Conservation (phyloP, 2,113 vertebrate species). For the Tachysurus vachellii region DNA sequence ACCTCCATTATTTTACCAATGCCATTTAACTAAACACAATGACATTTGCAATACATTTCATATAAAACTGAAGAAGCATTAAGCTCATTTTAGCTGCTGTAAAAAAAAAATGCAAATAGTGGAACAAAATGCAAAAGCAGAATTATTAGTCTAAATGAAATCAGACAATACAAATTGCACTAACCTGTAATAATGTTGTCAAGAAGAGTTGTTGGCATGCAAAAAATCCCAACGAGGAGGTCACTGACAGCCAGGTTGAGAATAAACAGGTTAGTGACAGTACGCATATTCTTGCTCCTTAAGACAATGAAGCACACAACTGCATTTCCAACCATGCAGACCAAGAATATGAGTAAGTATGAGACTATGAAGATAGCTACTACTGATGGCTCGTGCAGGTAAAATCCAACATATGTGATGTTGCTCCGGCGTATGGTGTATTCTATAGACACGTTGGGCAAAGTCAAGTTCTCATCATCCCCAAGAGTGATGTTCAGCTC, state of each 20-base stretch:
- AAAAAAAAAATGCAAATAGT: not conserved
- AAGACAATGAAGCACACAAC: slow-evolving; percentile 86
- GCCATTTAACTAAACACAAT: not conserved
- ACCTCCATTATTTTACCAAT: not conserved
- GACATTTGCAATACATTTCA: not conserved
- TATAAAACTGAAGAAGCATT: not conserved
- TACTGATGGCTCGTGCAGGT: slow-evolving; percentile 82
- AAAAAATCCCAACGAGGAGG: slow-evolving; percentile 93
- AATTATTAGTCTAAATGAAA: not conserved
- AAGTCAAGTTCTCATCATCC: slow-evolving; percentile 65
- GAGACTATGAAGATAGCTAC: slow-evolving; percentile 86
- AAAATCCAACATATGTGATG: slow-evolving; percentile 86
- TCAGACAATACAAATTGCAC: slow-evolving; percentile 28
- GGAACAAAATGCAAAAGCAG: not conserved
- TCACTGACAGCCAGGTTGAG: slow-evolving; percentile 91
- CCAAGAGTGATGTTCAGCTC: slow-evolving; percentile 66
- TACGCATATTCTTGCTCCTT: slow-evolving; percentile 83
- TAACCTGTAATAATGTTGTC: slow-evolving; percentile 94
- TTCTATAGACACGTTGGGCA: slow-evolving; percentile 58
- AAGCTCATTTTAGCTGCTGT: not conserved
- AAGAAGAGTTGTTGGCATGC: slow-evolving; percentile 92
- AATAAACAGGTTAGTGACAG: slow-evolving; percentile 92
- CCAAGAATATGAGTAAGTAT: slow-evolving; percentile 90
- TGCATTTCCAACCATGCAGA: slow-evolving; percentile 90
- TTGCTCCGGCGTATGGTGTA: slow-evolving; percentile 64